Evolutionary conservation across 2,113 vertebrate species (phyloP), one percentile per base, ranked within the genome.

Genomic region (Psittacara wagleri): DNA sequence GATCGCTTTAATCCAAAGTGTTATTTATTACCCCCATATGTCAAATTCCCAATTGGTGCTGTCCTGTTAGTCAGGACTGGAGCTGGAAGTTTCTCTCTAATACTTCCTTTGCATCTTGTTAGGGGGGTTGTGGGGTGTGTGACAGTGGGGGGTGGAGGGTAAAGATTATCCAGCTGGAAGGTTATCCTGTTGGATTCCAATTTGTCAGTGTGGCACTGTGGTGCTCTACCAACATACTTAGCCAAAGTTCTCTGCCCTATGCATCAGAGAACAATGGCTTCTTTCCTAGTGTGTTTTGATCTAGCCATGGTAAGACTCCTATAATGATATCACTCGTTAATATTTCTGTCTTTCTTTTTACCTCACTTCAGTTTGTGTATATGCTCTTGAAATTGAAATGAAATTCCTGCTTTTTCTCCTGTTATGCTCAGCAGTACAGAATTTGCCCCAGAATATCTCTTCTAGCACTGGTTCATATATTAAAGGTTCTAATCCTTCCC

Each of bases 11-110:
- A 93, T 93, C 61, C 49, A 39, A 59, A 88, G 46, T 57, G 82
- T 85, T 94, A 89, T 96, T 95, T 90, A 79, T 93, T 90, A 46
- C 31, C n/a, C 63, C 64, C 94, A 88, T 93, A 97, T 94, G 86
- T 83, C 79, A 88, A 49, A 66, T 77, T 92, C 54, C 87, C 57
- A 44, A 7, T 14, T 70, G 73, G 54, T 93, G 24, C 24, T 93
- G 44, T 88, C 7, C 24, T 80, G 59, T 67, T 67, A 70, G 76
- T 76, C 39, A 76, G 85, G 48, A n/a, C 14, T 68, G 39, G 51
- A 78, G 33, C 28, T 83, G 75, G 69, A 94, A 79, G n/a, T 14
- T 92, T 13, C 24, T 2, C 24, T 85, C 20, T 55, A 44, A 39
- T 48, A 31, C 49, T 76, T 76, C 22, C 4, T 72, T 12, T 79